A percentile compares a stretch with the other conserved stretches of the same genome.
These are phyloP conservation scores for Oikopleura albicans DNA, from an alignment of 23 tunicate genomes.

Conservation along the genomic window DNA sequence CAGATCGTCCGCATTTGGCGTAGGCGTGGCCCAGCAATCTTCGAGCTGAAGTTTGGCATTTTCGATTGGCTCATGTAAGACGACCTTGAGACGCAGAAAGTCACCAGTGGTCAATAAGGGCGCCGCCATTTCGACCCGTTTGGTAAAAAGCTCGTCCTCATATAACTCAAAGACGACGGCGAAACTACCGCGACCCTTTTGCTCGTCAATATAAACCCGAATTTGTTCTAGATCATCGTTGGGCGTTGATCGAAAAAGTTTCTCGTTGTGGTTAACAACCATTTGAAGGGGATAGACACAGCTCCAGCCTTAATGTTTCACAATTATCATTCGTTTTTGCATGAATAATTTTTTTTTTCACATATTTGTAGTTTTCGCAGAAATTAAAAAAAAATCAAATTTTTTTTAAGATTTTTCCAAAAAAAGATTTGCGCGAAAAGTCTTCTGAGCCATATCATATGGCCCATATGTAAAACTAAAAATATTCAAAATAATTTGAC, in stretches of 20 bases:
- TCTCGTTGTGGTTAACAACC: background rate
- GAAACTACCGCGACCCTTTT: background rate
- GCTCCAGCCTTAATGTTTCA: background rate
- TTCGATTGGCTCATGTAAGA: background rate
- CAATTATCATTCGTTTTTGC: too few species aligned
- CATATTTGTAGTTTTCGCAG: too few species aligned
- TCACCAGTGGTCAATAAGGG: background rate
- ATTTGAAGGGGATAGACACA: background rate
- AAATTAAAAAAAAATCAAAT: too few species aligned
- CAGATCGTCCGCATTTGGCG: background rate
- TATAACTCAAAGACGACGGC: background rate
- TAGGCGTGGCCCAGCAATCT: slow-evolving; percentile 11
- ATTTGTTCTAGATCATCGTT: background rate
- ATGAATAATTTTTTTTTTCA: too few species aligned
- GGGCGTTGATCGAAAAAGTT: background rate
- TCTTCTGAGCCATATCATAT: too few species aligned
- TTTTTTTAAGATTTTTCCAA: too few species aligned
- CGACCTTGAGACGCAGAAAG: background rate
- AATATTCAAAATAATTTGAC: too few species aligned
- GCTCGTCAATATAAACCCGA: background rate
- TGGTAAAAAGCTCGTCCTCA: background rate
- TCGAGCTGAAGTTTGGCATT: background rate
- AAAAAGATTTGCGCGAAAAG: too few species aligned
- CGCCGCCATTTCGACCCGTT: background rate
- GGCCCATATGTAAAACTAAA: too few species aligned